Evolutionary conservation across 2,113 vertebrate species (phyloP), one percentile per base, ranked within the genome.

Genomic region (Oreochromis tanganicae): DNA sequence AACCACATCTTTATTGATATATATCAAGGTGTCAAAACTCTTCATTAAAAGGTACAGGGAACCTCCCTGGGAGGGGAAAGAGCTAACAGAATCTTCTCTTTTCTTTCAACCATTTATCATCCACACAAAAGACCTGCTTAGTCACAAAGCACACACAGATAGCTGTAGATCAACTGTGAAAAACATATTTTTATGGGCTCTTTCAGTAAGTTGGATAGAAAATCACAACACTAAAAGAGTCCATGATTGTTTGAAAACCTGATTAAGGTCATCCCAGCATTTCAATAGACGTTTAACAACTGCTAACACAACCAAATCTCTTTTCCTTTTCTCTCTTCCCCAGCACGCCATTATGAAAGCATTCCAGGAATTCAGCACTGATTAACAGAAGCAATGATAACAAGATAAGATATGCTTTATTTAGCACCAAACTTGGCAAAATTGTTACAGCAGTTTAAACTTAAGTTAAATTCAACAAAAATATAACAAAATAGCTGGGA

Each of bases 71-170:
- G 0, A 66, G 4, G 61, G 19, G 10, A 41, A 68, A 68, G 2
- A 61, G 57, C 0, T 61, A 55, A 54, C 13, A 54, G 3, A 9
- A 66, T 0, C 2, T 36, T n/a, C 21, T n/a, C 19, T 81, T 38
- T 9, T 75, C 24, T 27, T 71, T 4, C 66, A 71, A 43, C n/a
- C 13, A 71, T 43, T 43, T 17, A 16, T 55, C 48, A 68, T 48
- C 34, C 38, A 52, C 34, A 85, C 78, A 16, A 68, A 7, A 81
- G 48, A 73, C 4, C 5, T 43, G 21, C 12, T 55, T 56, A 68
- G 13, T 14, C 38, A 57, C 32, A 75, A 82, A 56, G 43, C 41
- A 82, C 34, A 55, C 84, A 80, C 5, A 54, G 0, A 16, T 12
- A 79, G 10, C 43, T 48, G 0, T 43, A 75, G 16, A 19, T 32